These are phyloP conservation scores for Tenthredo notha DNA, from an alignment of 2,888 invertebrate genomes.

Conservation along the genomic window DNA sequence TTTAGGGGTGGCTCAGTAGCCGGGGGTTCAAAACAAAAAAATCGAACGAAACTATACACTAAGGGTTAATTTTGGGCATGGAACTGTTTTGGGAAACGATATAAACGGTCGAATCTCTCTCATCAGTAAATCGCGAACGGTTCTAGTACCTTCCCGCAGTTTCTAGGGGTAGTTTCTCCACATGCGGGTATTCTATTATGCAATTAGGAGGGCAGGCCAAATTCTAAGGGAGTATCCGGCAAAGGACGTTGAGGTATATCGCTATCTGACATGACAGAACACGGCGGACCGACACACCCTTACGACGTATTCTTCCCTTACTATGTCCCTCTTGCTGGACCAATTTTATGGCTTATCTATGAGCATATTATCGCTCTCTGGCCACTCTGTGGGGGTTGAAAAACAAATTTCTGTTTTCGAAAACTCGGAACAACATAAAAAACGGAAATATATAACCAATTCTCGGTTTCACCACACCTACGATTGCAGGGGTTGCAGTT, in stretches of 20 bases:
- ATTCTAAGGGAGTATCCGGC: slow-evolving; percentile 69
- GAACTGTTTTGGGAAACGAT: background rate
- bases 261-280: slow-evolving; percentile 78
- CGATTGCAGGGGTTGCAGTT: background rate
- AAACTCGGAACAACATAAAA: background rate
- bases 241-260: slow-evolving; percentile 72
- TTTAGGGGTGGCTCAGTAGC: background rate
- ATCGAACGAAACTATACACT: background rate
- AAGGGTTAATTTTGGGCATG: background rate
- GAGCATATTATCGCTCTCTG: slow-evolving; percentile 10
- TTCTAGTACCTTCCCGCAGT: background rate
- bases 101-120: background rate
- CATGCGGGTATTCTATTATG: slow-evolving; percentile 77
- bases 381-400: background rate
- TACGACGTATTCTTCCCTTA: slow-evolving; percentile 73
- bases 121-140: slow-evolving; percentile 31
- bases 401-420: background rate
- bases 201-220: slow-evolving; percentile 74
- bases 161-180: slow-evolving; percentile 55
- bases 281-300: slow-evolving; percentile 78
- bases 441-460: background rate
- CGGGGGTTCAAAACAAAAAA: background rate
- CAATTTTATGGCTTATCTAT: slow-evolving; percentile 41
- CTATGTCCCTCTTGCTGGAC: background rate
- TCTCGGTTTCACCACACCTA: background rate